Conservation (phyloP, 2,113 vertebrate genomes). For the Sigmodon hispidus region DNA sequence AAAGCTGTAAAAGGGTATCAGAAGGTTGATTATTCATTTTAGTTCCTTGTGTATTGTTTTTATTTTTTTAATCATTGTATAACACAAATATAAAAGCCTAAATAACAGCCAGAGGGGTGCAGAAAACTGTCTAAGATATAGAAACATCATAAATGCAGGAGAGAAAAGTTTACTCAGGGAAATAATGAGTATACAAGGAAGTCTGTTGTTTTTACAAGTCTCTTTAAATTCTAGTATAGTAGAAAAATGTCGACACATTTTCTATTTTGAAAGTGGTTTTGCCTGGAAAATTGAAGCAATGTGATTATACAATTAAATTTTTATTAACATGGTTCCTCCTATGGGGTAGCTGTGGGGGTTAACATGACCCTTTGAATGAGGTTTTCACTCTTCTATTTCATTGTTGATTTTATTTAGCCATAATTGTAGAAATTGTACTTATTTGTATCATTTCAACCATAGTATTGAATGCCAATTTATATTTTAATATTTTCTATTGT, state of each 20-base stretch:
- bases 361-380: background rate
- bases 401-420: background rate
- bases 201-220: background rate
- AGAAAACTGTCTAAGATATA: background rate
- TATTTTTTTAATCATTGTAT: background rate
- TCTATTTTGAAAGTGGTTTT: background rate
- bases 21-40: background rate
- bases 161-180: background rate
- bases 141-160: background rate
- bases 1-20: background rate
- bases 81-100: constrained; percentile 7
- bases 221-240: background rate
- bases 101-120: background rate
- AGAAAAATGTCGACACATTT: background rate
- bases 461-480: background rate
- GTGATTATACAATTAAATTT: background rate
- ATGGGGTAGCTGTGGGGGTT: background rate
- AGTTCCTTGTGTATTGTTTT: background rate
- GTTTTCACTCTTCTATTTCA: background rate
- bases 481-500: background rate
- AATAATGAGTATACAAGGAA: background rate
- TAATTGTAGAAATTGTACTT: background rate
- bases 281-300: constrained; percentile 17
- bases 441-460: background rate
- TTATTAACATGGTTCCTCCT: background rate